Evolutionary conservation across 2,888 invertebrate species (phyloP).

Genomic region (Helleia helle): DNA sequence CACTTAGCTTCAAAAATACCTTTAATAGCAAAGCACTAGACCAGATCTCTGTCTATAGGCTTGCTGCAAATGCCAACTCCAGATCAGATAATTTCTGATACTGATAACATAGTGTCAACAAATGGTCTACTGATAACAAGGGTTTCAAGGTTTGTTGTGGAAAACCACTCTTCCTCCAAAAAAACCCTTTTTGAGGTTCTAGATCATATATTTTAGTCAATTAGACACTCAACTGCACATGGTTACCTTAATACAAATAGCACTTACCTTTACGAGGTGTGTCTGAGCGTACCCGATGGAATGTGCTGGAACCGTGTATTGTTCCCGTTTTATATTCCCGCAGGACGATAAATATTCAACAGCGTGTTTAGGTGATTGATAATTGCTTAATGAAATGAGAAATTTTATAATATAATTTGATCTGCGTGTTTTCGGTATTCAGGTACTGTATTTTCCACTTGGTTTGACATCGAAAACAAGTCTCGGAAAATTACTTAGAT

Average conservation of each 20-base stretch:
- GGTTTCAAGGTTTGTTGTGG: too few species aligned
- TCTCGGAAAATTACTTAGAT: not conserved
- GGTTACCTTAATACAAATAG: not conserved
- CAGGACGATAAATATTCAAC: slow-evolving; percentile 42
- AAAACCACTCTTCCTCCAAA: too few species aligned
- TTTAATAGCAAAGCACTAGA: too few species aligned
- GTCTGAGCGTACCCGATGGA: not conserved
- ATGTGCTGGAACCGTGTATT: not conserved
- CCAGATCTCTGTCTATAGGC: too few species aligned
- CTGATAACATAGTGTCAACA: too few species aligned
- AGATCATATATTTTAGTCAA: too few species aligned
- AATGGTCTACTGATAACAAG: too few species aligned
- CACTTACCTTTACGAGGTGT: not conserved
- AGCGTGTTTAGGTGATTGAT: slow-evolving; percentile 30
- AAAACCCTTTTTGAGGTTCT: too few species aligned
- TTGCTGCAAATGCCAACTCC: too few species aligned
- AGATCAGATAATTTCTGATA: too few species aligned
- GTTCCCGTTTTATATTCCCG: slow-evolving; percentile 36
- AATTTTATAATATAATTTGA: slow-evolving; percentile 7
- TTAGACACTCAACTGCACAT: too few species aligned
- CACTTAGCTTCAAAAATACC: too few species aligned
- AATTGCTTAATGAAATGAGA: slow-evolving; percentile 27
- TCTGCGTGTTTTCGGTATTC: slow-evolving; percentile 4
- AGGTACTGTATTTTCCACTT: slow-evolving; percentile 5
- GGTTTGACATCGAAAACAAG: slow-evolving; percentile 4